Evolutionary conservation across 2,113 vertebrate species (phyloP), one percentile per base, ranked within the genome.

Genomic region (Dipodomys spectabilis): DNA sequence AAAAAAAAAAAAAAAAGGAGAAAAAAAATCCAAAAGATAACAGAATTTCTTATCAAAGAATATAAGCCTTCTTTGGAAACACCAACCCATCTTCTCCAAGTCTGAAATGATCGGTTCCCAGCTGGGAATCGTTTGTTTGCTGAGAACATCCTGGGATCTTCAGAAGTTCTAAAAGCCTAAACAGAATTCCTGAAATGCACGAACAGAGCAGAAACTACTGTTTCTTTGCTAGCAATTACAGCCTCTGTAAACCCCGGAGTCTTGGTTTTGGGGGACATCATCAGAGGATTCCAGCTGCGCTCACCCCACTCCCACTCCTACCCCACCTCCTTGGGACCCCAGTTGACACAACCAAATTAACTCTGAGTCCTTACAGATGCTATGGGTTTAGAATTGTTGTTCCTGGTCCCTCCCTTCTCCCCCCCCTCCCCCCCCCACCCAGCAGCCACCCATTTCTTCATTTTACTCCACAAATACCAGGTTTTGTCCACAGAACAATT

Each of bases 281-380:
- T 28, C 62, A 15, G 84, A 81, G 72, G 45, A 74, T 88, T 62
- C 71, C 77, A 49, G 25, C 64, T 60, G 44, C 20, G 13, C 67
- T 78, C 23, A 22, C 30, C 30, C 12, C 4, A 13, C 62, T 18
- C 49, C 19, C 68, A 44, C n/a, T 32, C 53, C 15, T 6, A 1
- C 28, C 39, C 60, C 2, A 6, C 35, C 68, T 93, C 80, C n/a
- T 13, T 9, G 44, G 93, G 60, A 77, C n/a, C 82, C 32, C 71
- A 69, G 49, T 6, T 65, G 81, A 92, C 1, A 19, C 2, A 57
- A 80, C 82, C 94, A 89, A 67, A 73, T 87, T 65, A 78, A 88
- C n/a, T 91, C 77, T 96, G 95, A 96, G 87, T 97, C 97, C 91
- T 93, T 71, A 85, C 88, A 94, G 91, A 92, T 57, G 79, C 92